These are phyloP conservation scores for Cheilosia vernalis DNA, from an alignment of 2,888 invertebrate species.

Conservation along the genomic window DNA sequence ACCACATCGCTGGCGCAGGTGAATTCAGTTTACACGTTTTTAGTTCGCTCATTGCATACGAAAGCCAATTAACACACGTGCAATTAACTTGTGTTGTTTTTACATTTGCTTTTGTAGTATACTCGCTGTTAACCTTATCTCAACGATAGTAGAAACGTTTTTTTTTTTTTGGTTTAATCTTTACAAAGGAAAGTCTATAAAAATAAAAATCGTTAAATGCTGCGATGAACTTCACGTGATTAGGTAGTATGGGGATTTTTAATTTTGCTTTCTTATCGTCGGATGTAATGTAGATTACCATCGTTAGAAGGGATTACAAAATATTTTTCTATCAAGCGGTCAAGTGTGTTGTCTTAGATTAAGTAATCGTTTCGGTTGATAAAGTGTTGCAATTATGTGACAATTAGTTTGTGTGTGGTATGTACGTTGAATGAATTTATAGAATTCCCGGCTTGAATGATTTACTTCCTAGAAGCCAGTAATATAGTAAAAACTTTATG, in stretches of 20 bases:
- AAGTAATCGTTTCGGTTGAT: not conserved
- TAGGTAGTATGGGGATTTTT: not conserved
- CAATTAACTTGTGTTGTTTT: not conserved
- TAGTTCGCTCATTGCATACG: not conserved
- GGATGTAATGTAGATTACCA: not conserved
- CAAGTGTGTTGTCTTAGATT: not conserved
- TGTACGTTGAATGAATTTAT: too few species aligned
- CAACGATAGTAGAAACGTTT: not conserved
- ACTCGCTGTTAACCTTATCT: not conserved
- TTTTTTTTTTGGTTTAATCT: not conserved
- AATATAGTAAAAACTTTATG: too few species aligned
- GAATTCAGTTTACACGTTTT: not conserved
- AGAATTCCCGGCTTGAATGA: too few species aligned
- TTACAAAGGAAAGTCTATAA: not conserved
- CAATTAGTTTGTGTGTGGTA: too few species aligned
- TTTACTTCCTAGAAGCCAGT: too few species aligned
- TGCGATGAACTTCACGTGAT: conserved; percentile 12
- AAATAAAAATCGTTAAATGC: not conserved
- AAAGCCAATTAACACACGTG: conserved; percentile 8
- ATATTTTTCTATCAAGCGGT: not conserved
- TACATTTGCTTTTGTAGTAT: not conserved
- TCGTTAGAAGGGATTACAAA: not conserved
- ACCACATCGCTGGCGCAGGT: not conserved
- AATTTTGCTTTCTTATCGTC: not conserved
- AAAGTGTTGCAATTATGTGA: too few species aligned